Evolutionary conservation across 30 jellyfish, hydroid and myxozoan genomes (phyloP), one percentile per base, ranked within the genome.

Genomic region (Catostylus mosaicus): DNA sequence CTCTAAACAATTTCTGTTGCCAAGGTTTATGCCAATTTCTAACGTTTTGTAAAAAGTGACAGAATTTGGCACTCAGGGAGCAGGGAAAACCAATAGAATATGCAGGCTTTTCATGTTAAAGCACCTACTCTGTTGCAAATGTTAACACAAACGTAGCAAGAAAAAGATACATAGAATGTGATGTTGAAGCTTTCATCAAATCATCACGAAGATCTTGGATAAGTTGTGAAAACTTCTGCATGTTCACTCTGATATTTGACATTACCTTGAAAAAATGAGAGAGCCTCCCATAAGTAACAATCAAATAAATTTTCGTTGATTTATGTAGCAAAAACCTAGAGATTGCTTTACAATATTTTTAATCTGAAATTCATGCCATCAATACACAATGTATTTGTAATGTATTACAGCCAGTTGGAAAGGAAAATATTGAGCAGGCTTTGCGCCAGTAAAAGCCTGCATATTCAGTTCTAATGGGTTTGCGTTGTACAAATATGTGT

Each of bases 101-200:
- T 43, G 70, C 87, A 75, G 76, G 76, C 47, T 26, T 70, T 40
- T 29, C 10, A 37, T 19, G 40, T 40, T 36, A 38, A 1, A 5
- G 1, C 14, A 31, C 14, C 30, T 67, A 26, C 73, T 7, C 73
- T 61, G n/a, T n/a, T n/a, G n/a, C n/a, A n/a, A n/a, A n/a, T n/a
- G n/a, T n/a, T n/a, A n/a, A n/a, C n/a, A n/a, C 30, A 30, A 12
- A 32, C 5, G 24, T 29, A 65, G 38, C 34, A 22, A 5, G 56
- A 43, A 85, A 84, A 87, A 75, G 96, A 89, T 89, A 89, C 97
- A 89, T 80, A 18, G 60, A 5, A 74, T 73, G 86, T 32, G 97
- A 52, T 10, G 93, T 34, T 30, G 94, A 68, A 12, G 89, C 47
- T 30, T 88, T 35, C 94, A 75, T 82, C 77, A 89, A 67, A 14